Conservation (phyloP, 2,797 vertebrate species). For the Hippoglossus hippoglossus region DNA sequence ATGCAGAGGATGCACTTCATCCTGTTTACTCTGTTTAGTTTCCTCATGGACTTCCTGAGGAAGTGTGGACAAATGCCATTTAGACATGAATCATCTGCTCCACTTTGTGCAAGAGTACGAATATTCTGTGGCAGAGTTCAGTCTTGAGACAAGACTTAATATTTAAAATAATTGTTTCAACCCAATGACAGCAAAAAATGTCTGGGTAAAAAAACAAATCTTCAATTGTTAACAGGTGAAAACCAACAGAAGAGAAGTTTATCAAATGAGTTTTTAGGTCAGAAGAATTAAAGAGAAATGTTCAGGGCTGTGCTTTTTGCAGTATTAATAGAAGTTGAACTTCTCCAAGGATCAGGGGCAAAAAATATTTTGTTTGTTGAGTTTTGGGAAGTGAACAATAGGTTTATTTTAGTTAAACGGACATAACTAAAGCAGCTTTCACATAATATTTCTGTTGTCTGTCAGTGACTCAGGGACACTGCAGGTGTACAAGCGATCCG, state of each 20-base stretch:
- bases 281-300: not conserved
- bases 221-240: not conserved
- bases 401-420: not conserved
- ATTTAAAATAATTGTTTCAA: not conserved
- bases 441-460: not conserved
- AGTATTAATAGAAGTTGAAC: not conserved
- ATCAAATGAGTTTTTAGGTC: not conserved
- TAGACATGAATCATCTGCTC: conserved; percentile 67
- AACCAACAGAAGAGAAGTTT: not conserved
- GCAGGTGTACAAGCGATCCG: conserved; percentile 61
- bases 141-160: conserved; percentile 6
- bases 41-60: conserved; percentile 73
- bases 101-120: conserved; percentile 62
- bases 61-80: conserved; percentile 67
- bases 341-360: not conserved
- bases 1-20: conserved; percentile 58
- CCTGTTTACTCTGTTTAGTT: conserved; percentile 61
- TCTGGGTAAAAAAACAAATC: not conserved
- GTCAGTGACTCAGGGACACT: conserved; percentile 75
- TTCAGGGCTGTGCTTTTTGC: not conserved
- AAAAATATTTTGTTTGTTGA: not conserved
- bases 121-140: conserved; percentile 60
- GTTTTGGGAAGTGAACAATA: not conserved
- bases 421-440: conserved; percentile 7
- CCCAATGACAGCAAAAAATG: not conserved